phyloP scores from a whole-genome alignment of 1,140 invertebrate genomes.

The Pseudomyrmex cubaensis region DNA sequence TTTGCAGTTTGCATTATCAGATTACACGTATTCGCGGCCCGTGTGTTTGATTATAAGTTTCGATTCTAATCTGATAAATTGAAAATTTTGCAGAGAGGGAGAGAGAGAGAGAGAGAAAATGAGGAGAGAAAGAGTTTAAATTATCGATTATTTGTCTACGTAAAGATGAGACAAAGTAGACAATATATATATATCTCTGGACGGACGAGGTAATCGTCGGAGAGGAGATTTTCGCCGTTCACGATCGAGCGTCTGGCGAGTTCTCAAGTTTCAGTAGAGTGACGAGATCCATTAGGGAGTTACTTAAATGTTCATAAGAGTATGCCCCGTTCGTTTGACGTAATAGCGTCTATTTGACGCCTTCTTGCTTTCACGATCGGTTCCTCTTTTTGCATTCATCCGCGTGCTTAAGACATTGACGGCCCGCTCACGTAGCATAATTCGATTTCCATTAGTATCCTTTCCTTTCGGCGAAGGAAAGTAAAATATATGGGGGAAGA shows the following conservation, averaged over 20 bases:
- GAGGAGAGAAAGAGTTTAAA: neutral
- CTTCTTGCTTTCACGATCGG: constrained; percentile 19
- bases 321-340: constrained; percentile 62
- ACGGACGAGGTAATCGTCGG: neutral
- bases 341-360: constrained; percentile 58
- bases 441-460: constrained; percentile 1
- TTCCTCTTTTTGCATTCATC: constrained; percentile 36
- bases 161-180: constrained; percentile 42
- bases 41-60: neutral
- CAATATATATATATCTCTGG: neutral
- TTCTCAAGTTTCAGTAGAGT: constrained; percentile 70
- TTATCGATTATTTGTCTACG: constrained; percentile 39
- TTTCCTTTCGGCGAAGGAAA: neutral
- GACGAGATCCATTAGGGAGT: constrained; percentile 74
- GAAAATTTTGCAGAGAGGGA: constrained; percentile 6
- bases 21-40: neutral
- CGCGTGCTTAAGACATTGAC: neutral
- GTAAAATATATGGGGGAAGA: neutral
- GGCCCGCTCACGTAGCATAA: neutral
- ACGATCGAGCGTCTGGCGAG: constrained; percentile 60
- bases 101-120: neutral
- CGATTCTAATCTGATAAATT: constrained; percentile 11
- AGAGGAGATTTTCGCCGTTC: constrained; percentile 49
- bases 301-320: constrained; percentile 77
- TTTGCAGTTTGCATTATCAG: constrained; percentile 45